A percentile compares a stretch with the other conserved stretches of the same genome.
Conservation (phyloP, 2,113 vertebrate species). For the Mustela lutreola region DNA sequence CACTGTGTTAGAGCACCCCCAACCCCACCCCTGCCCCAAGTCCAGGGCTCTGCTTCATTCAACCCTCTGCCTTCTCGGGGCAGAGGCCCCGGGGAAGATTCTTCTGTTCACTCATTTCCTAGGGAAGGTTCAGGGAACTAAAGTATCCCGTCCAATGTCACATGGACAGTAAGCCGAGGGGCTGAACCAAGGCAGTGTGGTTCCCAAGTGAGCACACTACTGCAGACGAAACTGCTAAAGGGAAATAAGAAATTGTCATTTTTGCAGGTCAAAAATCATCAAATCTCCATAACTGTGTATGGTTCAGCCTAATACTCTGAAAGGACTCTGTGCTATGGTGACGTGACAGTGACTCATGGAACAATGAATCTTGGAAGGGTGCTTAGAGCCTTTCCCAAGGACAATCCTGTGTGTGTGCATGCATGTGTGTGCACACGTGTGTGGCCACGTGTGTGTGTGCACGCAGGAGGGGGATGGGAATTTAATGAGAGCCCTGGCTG, state of each 20-base stretch:
- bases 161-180: neutral
- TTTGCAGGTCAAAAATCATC: neutral
- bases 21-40: rapidly evolving
- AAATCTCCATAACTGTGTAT: neutral
- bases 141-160: too few species aligned
- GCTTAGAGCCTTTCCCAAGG: neutral
- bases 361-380: neutral
- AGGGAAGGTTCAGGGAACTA: neutral
- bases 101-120: neutral
- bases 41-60: neutral
- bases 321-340: neutral
- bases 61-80: neutral
- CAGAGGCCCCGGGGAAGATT: neutral
- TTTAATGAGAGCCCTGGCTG: neutral
- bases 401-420: neutral
- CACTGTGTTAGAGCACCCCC: neutral
- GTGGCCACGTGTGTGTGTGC: too few species aligned
- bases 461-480: neutral
- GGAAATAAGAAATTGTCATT: neutral
- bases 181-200: neutral
- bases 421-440: too few species aligned
- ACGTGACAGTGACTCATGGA: neutral
- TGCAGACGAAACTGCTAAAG: neutral
- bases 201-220: rapidly evolving
- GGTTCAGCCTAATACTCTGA: neutral